Percentiles rank a stretch among this genome's conserved stretches.
These are phyloP conservation scores for Chloroceryle amazona DNA, from an alignment of 2,797 vertebrate species.

Conservation along the genomic window DNA sequence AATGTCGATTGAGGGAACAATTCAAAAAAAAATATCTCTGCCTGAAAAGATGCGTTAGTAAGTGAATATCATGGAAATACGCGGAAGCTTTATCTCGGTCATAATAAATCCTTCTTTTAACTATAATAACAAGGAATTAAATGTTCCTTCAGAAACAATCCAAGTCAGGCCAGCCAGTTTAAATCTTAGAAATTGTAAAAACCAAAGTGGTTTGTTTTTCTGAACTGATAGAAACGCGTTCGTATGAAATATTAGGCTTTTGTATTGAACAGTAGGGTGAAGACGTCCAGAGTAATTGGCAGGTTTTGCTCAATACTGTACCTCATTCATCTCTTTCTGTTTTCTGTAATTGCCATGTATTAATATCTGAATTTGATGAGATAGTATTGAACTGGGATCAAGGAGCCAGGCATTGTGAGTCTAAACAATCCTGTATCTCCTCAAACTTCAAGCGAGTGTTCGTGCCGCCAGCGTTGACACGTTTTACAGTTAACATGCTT, in stretches of 20 bases:
- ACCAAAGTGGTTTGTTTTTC: neutral
- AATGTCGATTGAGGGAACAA: constrained; percentile 7
- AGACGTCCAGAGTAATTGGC: neutral
- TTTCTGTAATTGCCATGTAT: neutral
- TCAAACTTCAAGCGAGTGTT: neutral
- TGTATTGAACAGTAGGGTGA: neutral
- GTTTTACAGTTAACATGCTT: neutral
- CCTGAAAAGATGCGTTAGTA: constrained; percentile 2
- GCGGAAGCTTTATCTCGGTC: neutral
- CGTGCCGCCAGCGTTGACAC: neutral
- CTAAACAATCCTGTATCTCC: neutral
- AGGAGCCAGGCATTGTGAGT: neutral
- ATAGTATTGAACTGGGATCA: neutral
- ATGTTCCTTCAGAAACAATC: neutral
- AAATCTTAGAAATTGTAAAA: neutral
- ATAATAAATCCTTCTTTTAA: constrained; percentile 11
- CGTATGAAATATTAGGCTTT: neutral
- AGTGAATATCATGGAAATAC: neutral
- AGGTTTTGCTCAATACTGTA: neutral
- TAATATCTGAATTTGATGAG: constrained; percentile 3
- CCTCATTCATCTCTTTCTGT: neutral
- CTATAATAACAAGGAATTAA: neutral
- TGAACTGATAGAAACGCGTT: neutral
- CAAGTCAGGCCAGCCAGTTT: neutral
- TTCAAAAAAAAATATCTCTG: neutral